Evolutionary conservation across 2,113 vertebrate species (phyloP), one percentile per base, ranked within the genome.

Genomic region (Phalacrocorax pelagicus): DNA sequence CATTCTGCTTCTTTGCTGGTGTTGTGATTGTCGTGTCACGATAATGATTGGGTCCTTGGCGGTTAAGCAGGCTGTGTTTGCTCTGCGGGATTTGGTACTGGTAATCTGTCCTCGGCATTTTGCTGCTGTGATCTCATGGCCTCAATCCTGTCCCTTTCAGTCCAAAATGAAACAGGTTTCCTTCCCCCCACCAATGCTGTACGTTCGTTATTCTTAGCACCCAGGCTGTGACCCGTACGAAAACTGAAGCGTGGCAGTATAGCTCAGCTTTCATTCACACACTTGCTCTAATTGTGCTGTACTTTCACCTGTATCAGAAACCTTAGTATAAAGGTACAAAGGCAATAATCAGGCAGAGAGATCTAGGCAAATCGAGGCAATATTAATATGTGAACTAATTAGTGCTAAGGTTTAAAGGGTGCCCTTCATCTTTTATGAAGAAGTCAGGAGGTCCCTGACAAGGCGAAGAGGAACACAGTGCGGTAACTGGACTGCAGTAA

Each of bases 351-450:
- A 54, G 86, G 86, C 54, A 55, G 82, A 80, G 73, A 80, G 46
- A 86, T 86, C 77, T 12, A 58, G 90, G 72, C 85, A 94, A 65
- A 32, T 29, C 23, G 12, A 40, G 87, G 89, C 86, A 84, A 59
- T 67, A 78, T 59, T 84, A 80, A 32, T n/a, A 52, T 30, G 52
- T 66, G 82, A 89, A 75, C 23, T 95, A 57, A 62, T 82, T 87
- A 86, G 51, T 92, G 91, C 70, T 89, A 12, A 5, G 75, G 88
- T 95, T 95, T 90, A 36, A 75, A 65, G n/a, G 86, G 9, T 88
- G 85, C 40, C 81, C 97, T 96, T 96, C 49, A 75, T 92, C 72
- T 95, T 46, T 5, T 12, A 5, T 38, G 77, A 93, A 79, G 92
- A 75, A 93, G 73, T 57, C 77, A 59, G 70, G 96, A 92, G 91